Conservation (phyloP, 2,888 invertebrate species). For the Drosophila nigricruria region DNA sequence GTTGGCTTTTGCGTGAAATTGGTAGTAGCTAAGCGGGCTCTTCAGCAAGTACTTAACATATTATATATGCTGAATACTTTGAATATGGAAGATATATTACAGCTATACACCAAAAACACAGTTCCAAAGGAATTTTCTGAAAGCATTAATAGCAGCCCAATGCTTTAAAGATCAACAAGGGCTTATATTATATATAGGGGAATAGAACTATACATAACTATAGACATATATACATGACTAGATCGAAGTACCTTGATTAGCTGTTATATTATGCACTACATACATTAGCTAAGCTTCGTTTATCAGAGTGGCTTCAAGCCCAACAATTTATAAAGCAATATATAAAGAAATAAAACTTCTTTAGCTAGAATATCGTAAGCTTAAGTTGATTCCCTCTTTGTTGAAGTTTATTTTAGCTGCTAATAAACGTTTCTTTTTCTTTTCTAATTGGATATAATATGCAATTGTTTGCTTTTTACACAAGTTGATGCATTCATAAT, state of each 20-base stretch:
- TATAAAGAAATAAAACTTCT: too few relatives aligned
- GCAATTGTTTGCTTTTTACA: constrained; percentile 24
- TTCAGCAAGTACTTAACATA: background rate
- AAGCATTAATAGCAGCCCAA: background rate
- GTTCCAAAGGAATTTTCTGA: background rate
- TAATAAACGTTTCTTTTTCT: constrained; percentile 39
- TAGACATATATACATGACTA: background rate
- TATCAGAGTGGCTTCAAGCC: background rate
- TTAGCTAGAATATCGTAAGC: background rate
- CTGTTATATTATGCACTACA: background rate
- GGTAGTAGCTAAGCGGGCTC: background rate
- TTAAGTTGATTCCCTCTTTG: background rate
- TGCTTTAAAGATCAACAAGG: too few relatives aligned
- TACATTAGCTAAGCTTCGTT: background rate
- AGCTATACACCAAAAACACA: background rate
- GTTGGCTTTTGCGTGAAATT: background rate
- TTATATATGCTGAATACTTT: background rate
- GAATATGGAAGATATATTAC: background rate
- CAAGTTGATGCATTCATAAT: constrained; percentile 34
- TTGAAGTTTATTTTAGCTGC: background rate
- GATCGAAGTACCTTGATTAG: background rate
- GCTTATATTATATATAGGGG: too few relatives aligned
- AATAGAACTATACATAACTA: background rate
- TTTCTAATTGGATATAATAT: constrained; percentile 22
- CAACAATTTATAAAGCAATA: too few relatives aligned